Conservation (phyloP, 2,113 vertebrate species). For the Anoplopoma fimbria region DNA sequence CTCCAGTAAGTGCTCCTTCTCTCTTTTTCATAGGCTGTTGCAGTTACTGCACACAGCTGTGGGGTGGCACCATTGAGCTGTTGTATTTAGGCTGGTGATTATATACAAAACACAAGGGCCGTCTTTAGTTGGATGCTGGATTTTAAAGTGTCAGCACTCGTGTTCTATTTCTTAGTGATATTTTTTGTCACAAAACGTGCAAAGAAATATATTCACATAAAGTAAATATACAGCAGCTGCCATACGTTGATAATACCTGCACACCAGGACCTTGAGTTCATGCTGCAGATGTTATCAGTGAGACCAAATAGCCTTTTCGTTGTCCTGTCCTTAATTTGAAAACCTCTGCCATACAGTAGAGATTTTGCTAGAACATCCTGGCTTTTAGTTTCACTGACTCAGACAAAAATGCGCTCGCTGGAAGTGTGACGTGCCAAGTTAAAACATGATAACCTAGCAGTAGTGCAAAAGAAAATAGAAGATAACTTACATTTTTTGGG, state of each 20-base stretch:
- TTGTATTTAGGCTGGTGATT: neutral
- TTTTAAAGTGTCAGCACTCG: neutral
- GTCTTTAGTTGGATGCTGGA: neutral
- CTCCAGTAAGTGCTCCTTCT: slow-evolving; percentile 81
- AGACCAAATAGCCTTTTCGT: neutral
- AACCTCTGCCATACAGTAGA: neutral
- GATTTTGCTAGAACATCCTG: neutral
- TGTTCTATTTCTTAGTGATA: neutral
- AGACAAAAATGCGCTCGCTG: neutral
- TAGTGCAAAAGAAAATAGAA: too few species aligned
- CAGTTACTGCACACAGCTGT: slow-evolving; percentile 7
- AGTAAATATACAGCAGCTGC: neutral
- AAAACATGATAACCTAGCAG: neutral
- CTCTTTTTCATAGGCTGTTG: neutral
- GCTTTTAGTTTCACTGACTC: neutral
- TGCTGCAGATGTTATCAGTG: neutral
- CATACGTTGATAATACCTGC: neutral
- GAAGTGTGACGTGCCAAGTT: neutral
- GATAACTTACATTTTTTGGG: neutral
- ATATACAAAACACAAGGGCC: neutral
- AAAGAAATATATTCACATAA: neutral
- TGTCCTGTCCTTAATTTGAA: neutral
- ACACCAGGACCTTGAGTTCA: neutral
- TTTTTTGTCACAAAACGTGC: neutral
- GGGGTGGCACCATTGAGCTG: slow-evolving; percentile 34